phyloP scores from a whole-genome alignment of 2,888 invertebrate species.

The Agelastica alni region DNA sequence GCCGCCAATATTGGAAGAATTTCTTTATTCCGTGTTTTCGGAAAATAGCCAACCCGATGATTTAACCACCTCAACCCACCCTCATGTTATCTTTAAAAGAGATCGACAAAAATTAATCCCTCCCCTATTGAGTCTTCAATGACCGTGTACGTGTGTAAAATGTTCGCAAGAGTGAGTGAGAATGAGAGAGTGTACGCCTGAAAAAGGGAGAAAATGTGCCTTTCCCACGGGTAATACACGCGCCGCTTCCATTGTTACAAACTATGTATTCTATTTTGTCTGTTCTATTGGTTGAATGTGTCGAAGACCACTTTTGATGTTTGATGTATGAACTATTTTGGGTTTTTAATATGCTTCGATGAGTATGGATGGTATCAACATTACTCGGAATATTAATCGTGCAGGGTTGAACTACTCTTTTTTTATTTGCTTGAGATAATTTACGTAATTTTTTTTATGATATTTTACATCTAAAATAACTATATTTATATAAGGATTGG shows the following conservation, averaged over 20 bases:
- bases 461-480: no score
- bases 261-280: slow-evolving; percentile 29
- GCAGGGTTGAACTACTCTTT: not conserved
- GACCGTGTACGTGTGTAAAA: not conserved
- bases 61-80: no score
- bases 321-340: slow-evolving; percentile 23
- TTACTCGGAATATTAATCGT: not conserved
- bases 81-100: no score
- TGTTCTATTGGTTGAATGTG: slow-evolving; percentile 25
- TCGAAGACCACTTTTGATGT: slow-evolving; percentile 32
- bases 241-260: slow-evolving; percentile 28
- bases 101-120: no score
- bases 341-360: slow-evolving; percentile 1
- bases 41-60: no score
- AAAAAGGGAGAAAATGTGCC: slow-evolving; percentile 19
- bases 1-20: no score
- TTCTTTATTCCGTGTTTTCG: no score
- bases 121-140: slow-evolving; percentile 5
- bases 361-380: not conserved
- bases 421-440: no score
- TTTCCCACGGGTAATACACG: slow-evolving; percentile 44
- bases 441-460: no score
- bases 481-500: no score
- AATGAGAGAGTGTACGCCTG: not conserved
- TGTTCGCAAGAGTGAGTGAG: slow-evolving; percentile 7